Evolutionary conservation across 1,140 invertebrate species (phyloP).

Genomic region (Oryzaephilus surinamensis): DNA sequence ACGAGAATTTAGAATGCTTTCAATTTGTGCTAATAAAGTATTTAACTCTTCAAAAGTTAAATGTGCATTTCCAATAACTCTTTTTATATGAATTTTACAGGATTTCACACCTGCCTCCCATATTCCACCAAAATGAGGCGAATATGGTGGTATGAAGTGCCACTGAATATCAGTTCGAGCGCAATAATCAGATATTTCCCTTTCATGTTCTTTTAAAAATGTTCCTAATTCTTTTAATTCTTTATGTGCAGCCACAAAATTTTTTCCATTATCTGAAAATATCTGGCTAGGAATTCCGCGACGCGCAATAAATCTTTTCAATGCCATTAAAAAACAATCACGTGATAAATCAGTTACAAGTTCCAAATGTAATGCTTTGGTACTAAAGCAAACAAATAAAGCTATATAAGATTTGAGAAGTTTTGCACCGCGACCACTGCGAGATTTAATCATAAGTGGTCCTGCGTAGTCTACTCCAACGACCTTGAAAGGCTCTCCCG

Average conservation of each 20-base stretch:
- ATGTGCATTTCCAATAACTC: conserved; percentile 18
- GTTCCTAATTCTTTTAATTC: conserved; percentile 6
- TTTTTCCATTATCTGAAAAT: conserved; percentile 15
- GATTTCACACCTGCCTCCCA: conserved; percentile 36
- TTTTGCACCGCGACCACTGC: background rate
- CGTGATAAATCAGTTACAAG: conserved; percentile 23
- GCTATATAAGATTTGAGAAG: background rate
- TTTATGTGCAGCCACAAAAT: conserved; percentile 12
- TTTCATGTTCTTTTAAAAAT: background rate
- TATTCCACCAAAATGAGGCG: conserved; percentile 36
- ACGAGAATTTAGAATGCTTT: conserved; percentile 27
- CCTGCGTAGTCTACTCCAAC: background rate
- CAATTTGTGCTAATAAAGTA: conserved; percentile 23
- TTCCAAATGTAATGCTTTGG: conserved; percentile 36
- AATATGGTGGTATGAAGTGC: conserved; percentile 36
- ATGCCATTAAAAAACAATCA: conserved; percentile 7
- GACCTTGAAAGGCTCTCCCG: background rate
- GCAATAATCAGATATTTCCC: background rate
- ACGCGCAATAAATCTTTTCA: conserved; percentile 8
- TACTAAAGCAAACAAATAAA: conserved; percentile 25
- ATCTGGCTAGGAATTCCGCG: conserved; percentile 7
- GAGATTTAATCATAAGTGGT: background rate
- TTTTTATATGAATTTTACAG: conserved; percentile 32
- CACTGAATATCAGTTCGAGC: conserved; percentile 28
- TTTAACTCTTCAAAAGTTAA: conserved; percentile 26